phyloP scores from a whole-genome alignment of 2,797 vertebrate species.

The Acridotheres tristis region DNA sequence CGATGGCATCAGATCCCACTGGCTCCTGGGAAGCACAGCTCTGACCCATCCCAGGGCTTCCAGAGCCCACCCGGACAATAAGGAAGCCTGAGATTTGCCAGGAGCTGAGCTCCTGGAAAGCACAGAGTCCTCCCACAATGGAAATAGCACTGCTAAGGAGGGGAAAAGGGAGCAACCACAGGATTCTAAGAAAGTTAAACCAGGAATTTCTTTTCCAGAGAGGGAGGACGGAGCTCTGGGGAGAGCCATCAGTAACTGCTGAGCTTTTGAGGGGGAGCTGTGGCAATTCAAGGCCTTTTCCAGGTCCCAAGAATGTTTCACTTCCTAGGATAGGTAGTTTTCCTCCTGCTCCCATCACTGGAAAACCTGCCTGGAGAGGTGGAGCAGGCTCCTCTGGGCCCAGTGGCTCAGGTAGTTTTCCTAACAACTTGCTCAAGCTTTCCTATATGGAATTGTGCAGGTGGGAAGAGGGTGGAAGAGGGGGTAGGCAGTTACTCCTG shows the following conservation, averaged over 20 bases:
- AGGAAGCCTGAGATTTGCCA: neutral
- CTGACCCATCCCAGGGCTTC: neutral
- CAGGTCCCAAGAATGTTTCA: neutral
- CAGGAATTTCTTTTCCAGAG: neutral
- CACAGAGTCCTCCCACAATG: neutral
- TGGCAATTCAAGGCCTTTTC: neutral
- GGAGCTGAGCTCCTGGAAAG: neutral
- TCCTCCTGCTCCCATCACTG: neutral
- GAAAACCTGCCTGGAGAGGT: neutral
- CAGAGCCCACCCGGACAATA: fast-evolving
- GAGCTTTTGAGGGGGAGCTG: neutral
- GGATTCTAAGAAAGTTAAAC: neutral
- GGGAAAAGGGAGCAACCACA: neutral
- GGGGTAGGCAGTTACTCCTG: fast-evolving
- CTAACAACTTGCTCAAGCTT: neutral
- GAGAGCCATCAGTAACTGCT: neutral
- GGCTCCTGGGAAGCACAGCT: neutral
- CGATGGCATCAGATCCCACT: neutral
- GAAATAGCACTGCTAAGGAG: neutral
- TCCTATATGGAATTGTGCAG: neutral
- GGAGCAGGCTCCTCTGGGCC: neutral
- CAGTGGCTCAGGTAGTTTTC: neutral
- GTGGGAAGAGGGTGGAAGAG: neutral
- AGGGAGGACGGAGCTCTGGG: neutral
- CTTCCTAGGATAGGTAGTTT: neutral